Evolutionary conservation across 2,888 invertebrate species (phyloP), one percentile per base, ranked within the genome.

Genomic region (Acleris holmiana): DNA sequence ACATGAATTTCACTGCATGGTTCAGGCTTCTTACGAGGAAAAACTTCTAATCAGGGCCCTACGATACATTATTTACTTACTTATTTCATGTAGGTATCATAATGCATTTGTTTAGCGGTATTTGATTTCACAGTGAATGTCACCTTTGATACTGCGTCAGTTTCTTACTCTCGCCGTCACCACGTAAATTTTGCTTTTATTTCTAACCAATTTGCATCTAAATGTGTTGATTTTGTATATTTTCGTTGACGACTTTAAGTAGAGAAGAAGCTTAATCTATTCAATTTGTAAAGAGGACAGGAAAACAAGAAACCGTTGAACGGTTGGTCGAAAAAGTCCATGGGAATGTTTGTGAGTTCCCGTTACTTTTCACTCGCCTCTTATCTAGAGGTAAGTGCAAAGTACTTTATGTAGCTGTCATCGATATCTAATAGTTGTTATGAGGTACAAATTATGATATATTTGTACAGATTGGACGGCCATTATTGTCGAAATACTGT

Each of bases 301-400:
- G 74, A 74, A 76, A 76, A 70, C 76, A 79, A 82, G 75, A 73
- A 75, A 74, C 78, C 76, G 76, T 76, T 76, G 68, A 71, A 68
- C 73, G 71, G 71, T 71, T 67, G 63, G 67, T 73, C 73, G 76
- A 74, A 73, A 76, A 73, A 71, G 73, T 62, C 68, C 66, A 68
- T 72, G 71, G 67, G 73, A 65, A 60, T 41, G 55, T 67, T 76
- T 71, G 70, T 69, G 71, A 48, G 67, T 68, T 72, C 71, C 80
- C 76, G 79, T 83, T 82, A 80, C 67, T 71, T 17, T n/a, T 7
- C 67, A 65, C 51, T 50, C 49, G 59, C 63, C 66, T 63, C 68
- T 63, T 51, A 61, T 58, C 59, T 49, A 19, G 15, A 35, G 63
- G 44, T 59, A 58, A 48, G 48, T 51, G 49, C 35, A 8, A 46